Evolutionary conservation across 2,888 invertebrate species (phyloP).

Genomic region (Prosopocoilus inquinatus): DNA sequence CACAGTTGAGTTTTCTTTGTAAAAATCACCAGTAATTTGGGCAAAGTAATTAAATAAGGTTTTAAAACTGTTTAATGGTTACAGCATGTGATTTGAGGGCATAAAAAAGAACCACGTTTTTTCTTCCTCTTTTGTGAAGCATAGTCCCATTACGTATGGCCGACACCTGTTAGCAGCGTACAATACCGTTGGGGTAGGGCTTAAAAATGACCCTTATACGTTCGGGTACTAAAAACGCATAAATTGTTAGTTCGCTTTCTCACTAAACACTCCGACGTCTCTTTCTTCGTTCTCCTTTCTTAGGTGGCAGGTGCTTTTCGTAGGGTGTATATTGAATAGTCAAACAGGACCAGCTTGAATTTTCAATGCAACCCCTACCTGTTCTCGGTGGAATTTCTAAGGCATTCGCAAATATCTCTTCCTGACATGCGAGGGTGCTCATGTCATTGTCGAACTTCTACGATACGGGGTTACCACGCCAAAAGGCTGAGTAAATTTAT

Average conservation of each 20-base stretch:
- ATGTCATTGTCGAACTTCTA: constrained; percentile 10
- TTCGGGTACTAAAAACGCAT: background rate
- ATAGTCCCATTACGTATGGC: constrained; percentile 11
- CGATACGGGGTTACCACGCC: background rate
- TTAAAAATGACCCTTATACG: no score
- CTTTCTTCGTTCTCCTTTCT: background rate
- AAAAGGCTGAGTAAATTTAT: background rate
- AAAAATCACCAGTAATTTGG: no score
- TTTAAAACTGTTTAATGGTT: background rate
- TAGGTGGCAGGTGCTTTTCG: constrained; percentile 13
- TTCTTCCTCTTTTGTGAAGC: no score
- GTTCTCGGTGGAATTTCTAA: background rate
- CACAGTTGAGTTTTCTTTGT: no score
- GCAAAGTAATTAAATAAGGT: no score
- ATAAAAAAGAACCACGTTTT: background rate
- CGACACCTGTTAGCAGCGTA: constrained; percentile 15
- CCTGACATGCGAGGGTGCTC: constrained; percentile 16
- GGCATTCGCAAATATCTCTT: constrained; percentile 11
- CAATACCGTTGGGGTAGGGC: background rate
- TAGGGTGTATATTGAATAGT: constrained; percentile 8
- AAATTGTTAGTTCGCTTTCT: background rate
- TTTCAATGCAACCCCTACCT: background rate
- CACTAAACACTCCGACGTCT: constrained; percentile 4
- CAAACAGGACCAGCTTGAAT: background rate
- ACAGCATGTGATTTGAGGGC: background rate